These are phyloP conservation scores for Oceanodroma leucorhoa DNA, from an alignment of 2,797 vertebrate genomes.

Conservation along the genomic window DNA sequence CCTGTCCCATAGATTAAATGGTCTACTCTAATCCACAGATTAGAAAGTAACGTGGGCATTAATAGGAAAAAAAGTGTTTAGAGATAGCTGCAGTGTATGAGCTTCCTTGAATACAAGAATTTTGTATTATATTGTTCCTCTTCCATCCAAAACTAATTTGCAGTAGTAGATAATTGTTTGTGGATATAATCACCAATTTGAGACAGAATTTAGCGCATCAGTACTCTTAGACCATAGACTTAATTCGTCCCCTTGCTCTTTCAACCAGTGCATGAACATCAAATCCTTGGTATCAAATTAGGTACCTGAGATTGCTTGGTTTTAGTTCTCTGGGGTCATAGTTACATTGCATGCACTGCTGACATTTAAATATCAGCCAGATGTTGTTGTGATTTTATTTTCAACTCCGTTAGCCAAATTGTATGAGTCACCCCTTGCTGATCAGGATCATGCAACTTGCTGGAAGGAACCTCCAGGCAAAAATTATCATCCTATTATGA, in stretches of 20 bases:
- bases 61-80: background rate
- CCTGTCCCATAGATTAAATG: background rate
- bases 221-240: background rate
- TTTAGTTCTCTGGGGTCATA: background rate
- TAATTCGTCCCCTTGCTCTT: background rate
- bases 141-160: background rate
- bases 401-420: background rate
- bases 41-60: background rate
- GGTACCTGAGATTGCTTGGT: background rate
- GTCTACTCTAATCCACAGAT: background rate
- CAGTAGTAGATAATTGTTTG: background rate
- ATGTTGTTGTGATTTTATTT: slow-evolving; percentile 18
- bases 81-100: background rate
- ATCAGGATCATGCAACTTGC: background rate
- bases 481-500: background rate
- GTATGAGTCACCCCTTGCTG: background rate
- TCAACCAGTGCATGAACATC: background rate
- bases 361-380: slow-evolving; percentile 50
- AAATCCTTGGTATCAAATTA: background rate
- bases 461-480: slow-evolving; percentile 5
- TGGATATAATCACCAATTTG: background rate
- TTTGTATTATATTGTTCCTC: background rate
- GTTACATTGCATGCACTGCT: background rate
- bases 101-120: background rate
- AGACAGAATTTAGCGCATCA: background rate